Base-by-base conservation (phyloP, 2,113 vertebrate genomes). In the Polypterus senegalus region DNA sequence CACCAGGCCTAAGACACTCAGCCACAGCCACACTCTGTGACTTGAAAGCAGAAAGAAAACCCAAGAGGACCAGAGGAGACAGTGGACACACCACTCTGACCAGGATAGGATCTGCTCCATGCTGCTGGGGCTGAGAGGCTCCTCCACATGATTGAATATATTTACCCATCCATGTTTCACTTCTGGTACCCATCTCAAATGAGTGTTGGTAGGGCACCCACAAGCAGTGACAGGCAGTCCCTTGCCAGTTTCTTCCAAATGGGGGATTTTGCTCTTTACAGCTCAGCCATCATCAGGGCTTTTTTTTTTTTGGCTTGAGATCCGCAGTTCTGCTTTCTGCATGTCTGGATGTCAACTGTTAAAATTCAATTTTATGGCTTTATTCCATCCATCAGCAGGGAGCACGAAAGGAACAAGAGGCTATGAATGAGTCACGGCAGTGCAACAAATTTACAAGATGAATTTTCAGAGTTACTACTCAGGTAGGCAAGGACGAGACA, bases 391-490 rank as follows among this genome's bases (percentile, higher is more conserved):
- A 45, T 58, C 56, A 58, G 6, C 7, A 7, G 3, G 43, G 6
- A 45, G n/a, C 5, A 43, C 7, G 56, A 43, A 7, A 43, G 3
- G 43, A 58, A 9, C 56, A 58, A 43, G 43, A 45, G 43, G 56
- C 3, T 43, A 45, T 3, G 56, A 58, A 45, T 58, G 56, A 58
- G 43, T 3, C 56, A 58, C 56, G 46, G 27, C 51, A 58, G n/a
- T 5, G 46, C 56, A 2, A 45, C 51, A 52, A 45, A 58, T 7
- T 45, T 45, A 7, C 44, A 58, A 58, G 43, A 58, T 5, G 46
- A 58, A 3, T 3, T 45, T 58, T 58, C 27, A 27, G 56, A 58
- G 56, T 58, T 58, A 45, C 46, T 58, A 45, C 56, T 58, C 56
- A 58, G 43, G 9, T 45, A 58, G 46, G 46, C 4, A 45, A 45